Percentiles rank a stretch among this genome's conserved stretches.
Evolutionary conservation across 23 tunicate genomes (phyloP).

Genomic region (Clavelina lepadiformis): DNA sequence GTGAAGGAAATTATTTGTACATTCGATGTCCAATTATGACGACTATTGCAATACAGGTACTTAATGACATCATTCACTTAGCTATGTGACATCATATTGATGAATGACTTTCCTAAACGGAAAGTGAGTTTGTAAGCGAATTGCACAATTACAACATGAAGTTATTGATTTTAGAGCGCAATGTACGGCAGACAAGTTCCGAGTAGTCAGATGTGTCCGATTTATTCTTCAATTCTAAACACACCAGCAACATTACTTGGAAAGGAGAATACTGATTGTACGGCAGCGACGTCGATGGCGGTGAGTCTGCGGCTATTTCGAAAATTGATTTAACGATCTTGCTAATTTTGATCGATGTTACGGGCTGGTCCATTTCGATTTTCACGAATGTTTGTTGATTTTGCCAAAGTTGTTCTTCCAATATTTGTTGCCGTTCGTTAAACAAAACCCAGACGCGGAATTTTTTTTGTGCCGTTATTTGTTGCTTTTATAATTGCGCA

Average conservation of each 20-base stretch:
- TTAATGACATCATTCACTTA: no score
- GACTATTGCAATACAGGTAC: constrained; percentile 65
- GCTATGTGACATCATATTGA: no score
- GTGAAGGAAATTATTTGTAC: constrained; percentile 35
- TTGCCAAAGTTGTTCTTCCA: no score
- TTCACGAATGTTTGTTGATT: no score
- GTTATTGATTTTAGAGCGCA: constrained; percentile 41
- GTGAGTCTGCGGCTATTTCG: constrained; percentile 10
- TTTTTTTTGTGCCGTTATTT: no score
- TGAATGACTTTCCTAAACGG: no score
- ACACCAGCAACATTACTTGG: constrained; percentile 5
- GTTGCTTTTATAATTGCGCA: no score
- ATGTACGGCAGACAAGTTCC: constrained; percentile 82
- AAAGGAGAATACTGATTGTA: constrained; percentile 52
- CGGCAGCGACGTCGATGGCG: constrained; percentile 56
- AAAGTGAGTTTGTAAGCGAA: no score
- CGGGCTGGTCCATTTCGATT: no score
- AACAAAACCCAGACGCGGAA: no score
- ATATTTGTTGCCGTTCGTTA: no score
- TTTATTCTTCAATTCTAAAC: constrained; percentile 6
- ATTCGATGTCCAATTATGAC: constrained; percentile 63
- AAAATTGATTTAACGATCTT: not conserved
- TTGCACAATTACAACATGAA: not conserved
- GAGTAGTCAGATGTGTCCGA: constrained; percentile 65
- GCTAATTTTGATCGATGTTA: no score